phyloP scores from a whole-genome alignment of 2,888 invertebrate genomes.

The Sericinus montela region DNA sequence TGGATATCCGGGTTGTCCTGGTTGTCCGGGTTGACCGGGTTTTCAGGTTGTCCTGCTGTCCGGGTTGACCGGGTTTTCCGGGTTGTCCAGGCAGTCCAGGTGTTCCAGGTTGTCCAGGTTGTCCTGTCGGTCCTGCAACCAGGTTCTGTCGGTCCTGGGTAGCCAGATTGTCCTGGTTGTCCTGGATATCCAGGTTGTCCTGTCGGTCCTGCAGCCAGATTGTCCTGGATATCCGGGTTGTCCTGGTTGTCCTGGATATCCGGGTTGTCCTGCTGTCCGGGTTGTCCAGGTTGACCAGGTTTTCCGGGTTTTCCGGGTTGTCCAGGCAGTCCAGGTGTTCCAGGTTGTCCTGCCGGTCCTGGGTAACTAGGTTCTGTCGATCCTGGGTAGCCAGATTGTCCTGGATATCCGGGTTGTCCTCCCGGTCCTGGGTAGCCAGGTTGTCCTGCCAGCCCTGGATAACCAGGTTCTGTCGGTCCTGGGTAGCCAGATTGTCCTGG shows the following conservation, averaged over 20 bases:
- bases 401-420: slow-evolving; percentile 22
- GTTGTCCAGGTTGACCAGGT: slow-evolving; percentile 38
- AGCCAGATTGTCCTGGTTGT: slow-evolving; percentile 29
- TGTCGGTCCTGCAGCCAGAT: slow-evolving; percentile 42
- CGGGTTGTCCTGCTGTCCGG: slow-evolving; percentile 63
- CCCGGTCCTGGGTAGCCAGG: slow-evolving; percentile 29
- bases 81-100: slow-evolving; percentile 45
- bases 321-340: slow-evolving; percentile 21
- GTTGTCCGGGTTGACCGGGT: slow-evolving; percentile 34
- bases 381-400: too few relatives aligned
- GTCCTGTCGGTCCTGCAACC: slow-evolving; percentile 28
- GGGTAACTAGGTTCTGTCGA: slow-evolving; percentile 18
- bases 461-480: slow-evolving; percentile 36
- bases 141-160: slow-evolving; percentile 36
- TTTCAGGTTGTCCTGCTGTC: slow-evolving; percentile 31
- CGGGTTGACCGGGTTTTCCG: slow-evolving; percentile 26
- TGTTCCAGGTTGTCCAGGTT: slow-evolving; percentile 24
- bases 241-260: slow-evolving; percentile 31
- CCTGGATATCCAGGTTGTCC: slow-evolving; percentile 27
- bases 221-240: slow-evolving; percentile 39
- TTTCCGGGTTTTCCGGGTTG: slow-evolving; percentile 20
- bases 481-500: slow-evolving; percentile 34
- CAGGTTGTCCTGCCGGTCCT: slow-evolving; percentile 25
- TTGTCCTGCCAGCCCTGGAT: slow-evolving; percentile 27
- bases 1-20: slow-evolving; percentile 46